Evolutionary conservation across 1,140 invertebrate genomes (phyloP), one percentile per base, ranked within the genome.

Genomic region (Mycetomoellerius zeteki): DNA sequence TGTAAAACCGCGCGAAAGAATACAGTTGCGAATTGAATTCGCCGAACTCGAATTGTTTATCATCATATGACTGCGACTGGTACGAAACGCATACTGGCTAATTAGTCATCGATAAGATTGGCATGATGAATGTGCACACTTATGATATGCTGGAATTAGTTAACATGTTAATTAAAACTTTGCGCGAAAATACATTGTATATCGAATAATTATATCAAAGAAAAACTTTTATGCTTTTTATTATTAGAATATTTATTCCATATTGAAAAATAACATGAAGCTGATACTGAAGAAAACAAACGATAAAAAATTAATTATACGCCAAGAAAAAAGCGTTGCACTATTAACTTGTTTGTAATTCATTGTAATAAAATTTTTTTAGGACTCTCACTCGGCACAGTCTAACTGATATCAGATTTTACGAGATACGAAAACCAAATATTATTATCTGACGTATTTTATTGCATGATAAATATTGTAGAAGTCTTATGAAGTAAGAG

Each of bases 21-120:
- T 21, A 24, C 65, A 43, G 72, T 47, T 21, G 54, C 33, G 21
- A 47, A 73, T 73, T 58, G 12, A 73, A 60, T 84, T 84, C 19
- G 27, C 24, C 19, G 12, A 27, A 21, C 24, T 47, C 19, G n/a
- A 1, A 50, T 50, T 50, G 37, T 50, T 84, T 84, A 75, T 75
- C 54, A 69, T 2, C 7, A 50, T 16, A 84, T 50, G 37, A 1
- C 10, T 56, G 21, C 54, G 43, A 80, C 19, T 50, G 58, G 24
- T 37, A 43, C n/a, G 24, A 30, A 81, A 21, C 8, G 27, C 6
- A 19, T 43, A 7, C 67, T 80, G 62, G 14, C 24, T 47, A 72
- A 60, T 82, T 50, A 82, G 33, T 82, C 24, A 72, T 56, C 69
- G 80, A 60, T 84, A 84, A 84, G 69, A 60, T 60, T 60, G 30